A percentile compares a stretch with the other conserved stretches of the same genome.
phyloP scores from a whole-genome alignment of 23 tunicate genomes.

The Diplosoma virens region DNA sequence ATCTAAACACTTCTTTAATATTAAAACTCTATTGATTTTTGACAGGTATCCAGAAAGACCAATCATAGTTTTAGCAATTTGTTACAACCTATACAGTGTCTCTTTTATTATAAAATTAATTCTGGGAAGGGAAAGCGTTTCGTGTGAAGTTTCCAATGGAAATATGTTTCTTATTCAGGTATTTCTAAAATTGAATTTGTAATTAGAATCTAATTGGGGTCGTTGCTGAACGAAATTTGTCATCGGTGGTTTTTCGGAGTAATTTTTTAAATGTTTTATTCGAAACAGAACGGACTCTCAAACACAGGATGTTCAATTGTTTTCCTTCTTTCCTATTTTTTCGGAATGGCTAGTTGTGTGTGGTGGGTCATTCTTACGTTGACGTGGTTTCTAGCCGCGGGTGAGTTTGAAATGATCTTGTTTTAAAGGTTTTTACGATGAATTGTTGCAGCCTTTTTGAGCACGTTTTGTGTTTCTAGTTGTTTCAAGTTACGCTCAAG shows the following conservation, averaged over 20 bases:
- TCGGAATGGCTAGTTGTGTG: slow-evolving; percentile 83
- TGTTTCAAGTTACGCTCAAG: too few species aligned
- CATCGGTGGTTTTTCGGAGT: not conserved
- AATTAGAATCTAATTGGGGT: too few species aligned
- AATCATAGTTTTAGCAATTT: slow-evolving; percentile 63
- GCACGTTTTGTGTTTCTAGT: not conserved
- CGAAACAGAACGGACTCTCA: slow-evolving; percentile 63
- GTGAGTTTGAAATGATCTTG: slow-evolving; percentile 14
- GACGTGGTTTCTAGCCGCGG: slow-evolving; percentile 95
- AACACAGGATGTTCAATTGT: slow-evolving; percentile 90
- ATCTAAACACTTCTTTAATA: not conserved
- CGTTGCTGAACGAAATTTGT: too few species aligned
- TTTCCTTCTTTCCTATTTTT: slow-evolving; percentile 75
- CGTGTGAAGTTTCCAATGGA: slow-evolving; percentile 58
- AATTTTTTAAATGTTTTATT: not conserved
- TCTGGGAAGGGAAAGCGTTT: slow-evolving; percentile 73
- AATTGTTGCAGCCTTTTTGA: not conserved
- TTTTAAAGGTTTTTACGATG: too few species aligned
- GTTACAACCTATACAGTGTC: slow-evolving; percentile 75
- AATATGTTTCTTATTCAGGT: slow-evolving; percentile 83
- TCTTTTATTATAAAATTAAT: slow-evolving; percentile 71
- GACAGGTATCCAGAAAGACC: slow-evolving; percentile 93
- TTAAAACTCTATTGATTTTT: not conserved
- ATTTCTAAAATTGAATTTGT: not conserved
- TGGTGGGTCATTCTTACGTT: slow-evolving; percentile 93